Evolutionary conservation across 64 coral and sea anemone species (phyloP), one percentile per base, ranked within the genome.

Genomic region (Porites lutea): DNA sequence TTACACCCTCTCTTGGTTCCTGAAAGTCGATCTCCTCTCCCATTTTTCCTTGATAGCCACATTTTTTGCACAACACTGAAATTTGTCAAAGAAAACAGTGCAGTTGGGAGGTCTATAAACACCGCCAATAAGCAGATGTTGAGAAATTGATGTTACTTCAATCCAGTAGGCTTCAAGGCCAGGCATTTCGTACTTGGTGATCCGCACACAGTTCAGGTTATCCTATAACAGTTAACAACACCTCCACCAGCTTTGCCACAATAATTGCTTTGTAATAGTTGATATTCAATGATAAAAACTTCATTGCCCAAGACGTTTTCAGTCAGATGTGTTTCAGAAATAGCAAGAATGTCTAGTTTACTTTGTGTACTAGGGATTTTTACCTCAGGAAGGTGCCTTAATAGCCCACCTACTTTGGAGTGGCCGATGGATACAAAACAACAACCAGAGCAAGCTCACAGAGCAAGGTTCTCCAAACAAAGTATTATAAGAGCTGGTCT

Each of bases 271-370:
- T 0, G 5, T 11, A 5, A 55, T 7, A 1, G 5, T 55, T 55
- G 53, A 11, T 55, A 55, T 55, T 11, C 53, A 55, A 0, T 11
- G 53, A 70, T 67, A 19, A 19, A 7, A 6, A 86, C 63, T 46
- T 70, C 82, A n/a, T 70, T 22, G 16, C 52, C 46, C 19, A 51
- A 44, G 49, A 86, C 6, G 52, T 59, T 47, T 43, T 57, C 44
- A 70, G 62, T 12, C 16, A 86, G 14, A 86, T 86, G 82, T 7
- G 82, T 86, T 86, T 86, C 82, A 0, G 82, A 86, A 19, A 86
- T 45, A 13, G 82, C 46, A 4, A 86, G 82, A 52, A 71, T 58
- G 63, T 86, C 82, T 47, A 86, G 52, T n/a, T 46, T 46, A 13
- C 64, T 86, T 19, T 71, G 23, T 13, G 44, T 8, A 8, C 18